Conservation (phyloP, 1,140 invertebrate species). For the Lepidostoma basale region DNA sequence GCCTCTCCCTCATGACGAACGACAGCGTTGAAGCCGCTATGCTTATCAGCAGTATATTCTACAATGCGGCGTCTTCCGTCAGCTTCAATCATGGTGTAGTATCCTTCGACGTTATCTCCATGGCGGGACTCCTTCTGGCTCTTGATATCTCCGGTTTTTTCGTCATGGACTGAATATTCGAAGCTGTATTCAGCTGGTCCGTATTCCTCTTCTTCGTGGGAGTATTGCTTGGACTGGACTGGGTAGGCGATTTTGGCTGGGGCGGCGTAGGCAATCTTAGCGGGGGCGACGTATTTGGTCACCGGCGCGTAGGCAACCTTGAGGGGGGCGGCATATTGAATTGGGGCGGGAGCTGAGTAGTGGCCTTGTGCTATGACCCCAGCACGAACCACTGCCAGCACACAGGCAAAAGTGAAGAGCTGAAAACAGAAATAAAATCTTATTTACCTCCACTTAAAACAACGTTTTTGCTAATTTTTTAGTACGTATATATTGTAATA, state of each 20-base stretch:
- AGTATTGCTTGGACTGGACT: conserved; percentile 38
- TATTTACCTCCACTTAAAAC: no score
- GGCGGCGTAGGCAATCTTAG: conserved; percentile 7
- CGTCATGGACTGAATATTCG: conserved; percentile 61
- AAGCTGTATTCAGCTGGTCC: conserved; percentile 60
- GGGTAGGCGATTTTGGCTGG: conserved; percentile 44
- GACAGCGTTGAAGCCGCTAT: conserved; percentile 74
- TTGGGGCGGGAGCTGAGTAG: neutral
- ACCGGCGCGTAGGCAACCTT: conserved; percentile 35
- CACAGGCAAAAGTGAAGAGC: conserved; percentile 40
- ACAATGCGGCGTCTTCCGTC: conserved; percentile 74
- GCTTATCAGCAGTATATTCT: conserved; percentile 74
- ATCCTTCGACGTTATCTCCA: conserved; percentile 60
- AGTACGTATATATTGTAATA: no score
- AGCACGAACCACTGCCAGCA: conserved; percentile 41
- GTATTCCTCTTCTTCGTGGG: conserved; percentile 35
- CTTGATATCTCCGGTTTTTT: conserved; percentile 64
- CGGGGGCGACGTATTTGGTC: conserved; percentile 34
- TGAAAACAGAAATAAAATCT: conserved; percentile 26
- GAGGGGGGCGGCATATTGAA: conserved; percentile 4
- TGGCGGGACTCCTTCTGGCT: conserved; percentile 61
- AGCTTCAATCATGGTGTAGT: conserved; percentile 66
- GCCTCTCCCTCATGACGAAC: conserved; percentile 62
- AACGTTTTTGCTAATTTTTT: no score
- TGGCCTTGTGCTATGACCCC: conserved; percentile 21